Percentiles rank a stretch among this genome's conserved stretches.
Evolutionary conservation across 2,797 vertebrate species (phyloP).

Genomic region (Dromococcyx pavoninus): DNA sequence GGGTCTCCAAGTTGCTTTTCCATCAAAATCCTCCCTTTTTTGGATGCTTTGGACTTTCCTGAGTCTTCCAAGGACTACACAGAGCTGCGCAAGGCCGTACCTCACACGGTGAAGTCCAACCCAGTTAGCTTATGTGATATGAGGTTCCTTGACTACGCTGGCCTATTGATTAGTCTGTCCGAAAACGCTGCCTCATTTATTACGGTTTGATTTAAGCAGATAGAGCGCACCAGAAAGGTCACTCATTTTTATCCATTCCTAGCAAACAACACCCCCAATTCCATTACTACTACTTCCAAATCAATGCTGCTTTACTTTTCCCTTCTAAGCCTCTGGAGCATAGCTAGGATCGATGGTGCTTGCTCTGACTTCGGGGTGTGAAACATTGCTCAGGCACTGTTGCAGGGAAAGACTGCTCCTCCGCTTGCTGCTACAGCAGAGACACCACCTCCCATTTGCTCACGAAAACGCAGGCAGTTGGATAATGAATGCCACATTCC

Average conservation of each 20-base stretch:
- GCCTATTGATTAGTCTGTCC: slow-evolving; percentile 25
- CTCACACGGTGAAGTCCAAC: not conserved
- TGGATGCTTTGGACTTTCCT: not conserved
- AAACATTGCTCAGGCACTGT: slow-evolving; percentile 13
- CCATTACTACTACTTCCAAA: slow-evolving; percentile 25
- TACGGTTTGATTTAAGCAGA: slow-evolving; percentile 45
- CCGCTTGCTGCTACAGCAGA: not conserved
- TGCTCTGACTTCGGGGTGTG: not conserved
- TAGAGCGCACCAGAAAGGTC: not conserved
- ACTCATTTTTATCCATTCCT: not conserved
- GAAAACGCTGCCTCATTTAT: slow-evolving; percentile 29
- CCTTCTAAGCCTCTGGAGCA: not conserved
- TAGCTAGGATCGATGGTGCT: not conserved
- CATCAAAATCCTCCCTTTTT: not conserved
- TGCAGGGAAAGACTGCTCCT: not conserved
- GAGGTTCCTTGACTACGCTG: not conserved
- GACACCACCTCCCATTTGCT: not conserved
- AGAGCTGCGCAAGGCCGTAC: not conserved
- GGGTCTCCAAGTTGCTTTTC: not conserved
- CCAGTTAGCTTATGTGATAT: not conserved
- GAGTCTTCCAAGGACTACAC: not conserved
- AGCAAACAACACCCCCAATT: not conserved
- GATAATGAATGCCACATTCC: not conserved
- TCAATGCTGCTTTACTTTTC: not conserved
- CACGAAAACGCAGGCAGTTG: not conserved